phyloP scores from a whole-genome alignment of 2,797 vertebrate genomes.

The Mareca strepera region DNA sequence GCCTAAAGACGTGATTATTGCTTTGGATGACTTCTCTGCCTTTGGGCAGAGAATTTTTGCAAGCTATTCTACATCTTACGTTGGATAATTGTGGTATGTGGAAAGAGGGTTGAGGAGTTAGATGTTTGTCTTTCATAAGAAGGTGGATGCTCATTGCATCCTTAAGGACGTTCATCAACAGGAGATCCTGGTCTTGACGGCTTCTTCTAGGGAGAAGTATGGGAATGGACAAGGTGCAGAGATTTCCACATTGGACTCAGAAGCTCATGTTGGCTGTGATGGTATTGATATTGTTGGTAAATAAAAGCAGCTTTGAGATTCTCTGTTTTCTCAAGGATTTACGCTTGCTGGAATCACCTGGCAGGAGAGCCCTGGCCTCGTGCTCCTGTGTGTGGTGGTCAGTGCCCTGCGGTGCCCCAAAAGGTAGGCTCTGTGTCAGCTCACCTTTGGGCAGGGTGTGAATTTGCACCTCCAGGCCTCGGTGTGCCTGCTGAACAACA shows the following conservation, averaged over 20 bases:
- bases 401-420: background rate
- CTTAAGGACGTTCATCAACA: background rate
- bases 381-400: fast-evolving
- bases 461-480: background rate
- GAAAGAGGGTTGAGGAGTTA: background rate
- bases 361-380: background rate
- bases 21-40: background rate
- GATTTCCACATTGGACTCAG: background rate
- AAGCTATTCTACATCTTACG: background rate
- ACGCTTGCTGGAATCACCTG: background rate
- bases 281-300: background rate
- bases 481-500: background rate
- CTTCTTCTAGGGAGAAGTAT: background rate
- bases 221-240: background rate
- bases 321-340: background rate
- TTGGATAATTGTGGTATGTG: background rate
- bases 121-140: background rate
- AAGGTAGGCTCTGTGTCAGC: background rate
- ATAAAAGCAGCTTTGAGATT: background rate
- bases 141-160: background rate
- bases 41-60: background rate
- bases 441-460: background rate
- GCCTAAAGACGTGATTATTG: background rate
- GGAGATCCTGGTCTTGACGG: background rate
- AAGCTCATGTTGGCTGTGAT: background rate